phyloP scores from a whole-genome alignment of 1,140 invertebrate species.

The Diploscapter pachys region DNA sequence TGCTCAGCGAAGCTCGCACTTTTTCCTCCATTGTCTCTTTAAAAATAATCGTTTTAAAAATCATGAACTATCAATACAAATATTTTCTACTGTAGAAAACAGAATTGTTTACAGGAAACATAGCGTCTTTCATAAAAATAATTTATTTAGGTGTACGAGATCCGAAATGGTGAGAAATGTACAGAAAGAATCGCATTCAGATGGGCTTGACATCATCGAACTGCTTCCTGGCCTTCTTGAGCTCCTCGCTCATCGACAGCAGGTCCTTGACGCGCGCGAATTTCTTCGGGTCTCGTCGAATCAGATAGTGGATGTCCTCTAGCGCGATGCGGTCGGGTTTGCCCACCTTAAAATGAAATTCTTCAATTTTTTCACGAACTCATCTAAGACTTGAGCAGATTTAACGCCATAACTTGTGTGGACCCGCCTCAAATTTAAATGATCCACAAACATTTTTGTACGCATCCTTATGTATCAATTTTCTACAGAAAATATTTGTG shows the following conservation, averaged over 20 bases:
- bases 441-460: no score
- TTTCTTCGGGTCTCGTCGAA: constrained; percentile 92
- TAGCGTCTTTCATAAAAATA: no score
- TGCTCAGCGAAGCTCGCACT: background rate
- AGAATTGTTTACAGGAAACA: no score
- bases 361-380: no score
- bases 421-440: no score
- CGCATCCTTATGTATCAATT: no score
- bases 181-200: background rate
- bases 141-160: no score
- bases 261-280: constrained; percentile 96
- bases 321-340: constrained; percentile 87
- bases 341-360: constrained; percentile 67
- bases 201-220: constrained; percentile 91
- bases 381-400: no score
- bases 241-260: constrained; percentile 96
- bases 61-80: no score
- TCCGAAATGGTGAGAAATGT: background rate
- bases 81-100: no score
- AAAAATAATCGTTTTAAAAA: background rate
- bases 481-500: no score
- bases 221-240: constrained; percentile 96
- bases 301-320: constrained; percentile 95
- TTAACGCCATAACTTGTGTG: no score
- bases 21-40: background rate